Evolutionary conservation across 1,140 invertebrate species (phyloP).

Genomic region (Drosophila ambigua): DNA sequence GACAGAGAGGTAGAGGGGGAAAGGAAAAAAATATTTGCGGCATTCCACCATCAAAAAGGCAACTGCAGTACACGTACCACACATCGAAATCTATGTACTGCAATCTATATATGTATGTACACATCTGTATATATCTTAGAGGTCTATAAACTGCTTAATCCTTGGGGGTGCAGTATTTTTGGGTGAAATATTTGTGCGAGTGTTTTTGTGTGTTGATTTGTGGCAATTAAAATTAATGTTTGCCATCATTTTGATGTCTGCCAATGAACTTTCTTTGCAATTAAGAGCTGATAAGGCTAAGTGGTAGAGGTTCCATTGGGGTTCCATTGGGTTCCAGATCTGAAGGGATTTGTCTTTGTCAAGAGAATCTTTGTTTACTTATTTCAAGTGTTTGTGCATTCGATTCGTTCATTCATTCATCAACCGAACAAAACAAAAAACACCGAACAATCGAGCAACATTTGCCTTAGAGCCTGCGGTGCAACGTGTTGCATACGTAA

Average conservation of each 20-base stretch:
- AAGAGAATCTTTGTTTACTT: too few relatives aligned
- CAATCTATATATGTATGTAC: constrained; percentile 16
- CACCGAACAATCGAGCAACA: not conserved
- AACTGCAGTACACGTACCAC: constrained; percentile 39
- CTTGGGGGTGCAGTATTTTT: constrained; percentile 13
- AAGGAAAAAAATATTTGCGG: constrained; percentile 3
- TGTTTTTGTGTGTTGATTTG: constrained; percentile 10
- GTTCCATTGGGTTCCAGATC: too few relatives aligned
- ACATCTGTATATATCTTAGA: constrained; percentile 8
- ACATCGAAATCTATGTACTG: constrained; percentile 16
- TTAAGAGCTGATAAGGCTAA: not conserved
- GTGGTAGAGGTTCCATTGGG: not conserved
- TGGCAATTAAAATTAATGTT: constrained; percentile 27
- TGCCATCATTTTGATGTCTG: constrained; percentile 8
- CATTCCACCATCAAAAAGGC: constrained; percentile 11
- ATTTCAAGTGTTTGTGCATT: too few relatives aligned
- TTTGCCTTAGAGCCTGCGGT: not conserved
- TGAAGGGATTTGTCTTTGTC: too few relatives aligned
- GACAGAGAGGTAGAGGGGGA: not conserved
- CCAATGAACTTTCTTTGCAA: constrained; percentile 20
- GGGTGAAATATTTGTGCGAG: constrained; percentile 11
- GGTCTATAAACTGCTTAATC: constrained; percentile 25
- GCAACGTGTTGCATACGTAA: constrained; percentile 57
- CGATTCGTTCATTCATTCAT: too few relatives aligned
- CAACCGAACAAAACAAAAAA: not conserved